phyloP scores from a whole-genome alignment of 2,797 vertebrate species.

The Zalophus californianus region DNA sequence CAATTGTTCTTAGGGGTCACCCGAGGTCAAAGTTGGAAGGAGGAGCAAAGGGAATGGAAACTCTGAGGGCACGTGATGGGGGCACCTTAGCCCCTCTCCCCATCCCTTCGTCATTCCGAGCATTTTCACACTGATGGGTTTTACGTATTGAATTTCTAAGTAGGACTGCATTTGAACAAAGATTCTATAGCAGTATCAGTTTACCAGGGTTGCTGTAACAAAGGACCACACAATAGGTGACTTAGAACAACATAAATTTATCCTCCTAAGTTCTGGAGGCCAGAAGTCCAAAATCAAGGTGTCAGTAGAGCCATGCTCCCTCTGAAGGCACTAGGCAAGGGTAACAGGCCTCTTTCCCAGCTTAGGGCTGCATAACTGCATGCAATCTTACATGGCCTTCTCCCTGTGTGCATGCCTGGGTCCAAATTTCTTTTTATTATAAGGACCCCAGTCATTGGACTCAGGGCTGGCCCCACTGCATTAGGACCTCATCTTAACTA shows the following conservation, averaged over 20 bases:
- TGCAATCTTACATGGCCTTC: not conserved
- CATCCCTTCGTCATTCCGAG: not conserved
- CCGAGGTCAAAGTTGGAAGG: too few relatives aligned
- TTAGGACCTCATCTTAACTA: not conserved
- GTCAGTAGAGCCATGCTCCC: not conserved
- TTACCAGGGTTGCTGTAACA: not conserved
- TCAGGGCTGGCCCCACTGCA: not conserved
- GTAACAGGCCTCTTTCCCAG: not conserved
- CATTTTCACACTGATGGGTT: not conserved
- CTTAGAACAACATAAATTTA: not conserved
- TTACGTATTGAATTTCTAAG: not conserved
- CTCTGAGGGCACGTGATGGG: fast-evolving
- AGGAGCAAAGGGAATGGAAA: not conserved
- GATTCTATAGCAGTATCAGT: not conserved
- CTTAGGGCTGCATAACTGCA: not conserved
- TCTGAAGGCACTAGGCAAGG: not conserved
- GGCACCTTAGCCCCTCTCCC: not conserved
- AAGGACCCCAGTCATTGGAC: not conserved
- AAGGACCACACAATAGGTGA: not conserved
- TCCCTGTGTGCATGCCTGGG: not conserved
- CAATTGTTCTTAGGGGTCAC: not conserved
- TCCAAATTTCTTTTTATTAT: not conserved
- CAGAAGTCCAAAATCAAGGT: not conserved
- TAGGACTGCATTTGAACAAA: not conserved
- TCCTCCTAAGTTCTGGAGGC: not conserved